Evolutionary conservation across 2,888 invertebrate species (phyloP), one percentile per base, ranked within the genome.

Genomic region (Amphipyra berbera): DNA sequence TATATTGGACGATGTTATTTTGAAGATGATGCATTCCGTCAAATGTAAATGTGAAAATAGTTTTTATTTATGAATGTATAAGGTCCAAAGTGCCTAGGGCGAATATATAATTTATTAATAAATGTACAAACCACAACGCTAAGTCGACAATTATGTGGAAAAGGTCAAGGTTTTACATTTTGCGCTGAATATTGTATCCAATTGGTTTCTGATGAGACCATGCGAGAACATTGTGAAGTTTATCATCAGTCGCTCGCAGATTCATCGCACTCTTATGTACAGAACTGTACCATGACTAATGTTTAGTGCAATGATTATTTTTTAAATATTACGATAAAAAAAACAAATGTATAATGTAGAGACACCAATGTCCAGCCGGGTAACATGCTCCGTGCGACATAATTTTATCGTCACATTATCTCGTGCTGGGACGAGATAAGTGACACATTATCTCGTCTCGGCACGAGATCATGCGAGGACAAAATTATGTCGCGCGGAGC

Each of bases 101-200:
- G 30, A 44, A 61, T 48, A 56, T 68, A 78, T 79, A 68, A 81
- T 84, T 83, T 85, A 83, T 84, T 86, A 86, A 85, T 89, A 90
- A 84, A 83, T 85, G 79, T 82, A 85, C 71, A 84, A 79, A 83
- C 85, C 79, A 79, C 84, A 82, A 82, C 79, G 79, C 80, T 81
- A 82, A 88, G 82, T 84, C 82, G 77, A 86, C 87, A 88, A 88
- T 90, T 83, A 86, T 79, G 78, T 74, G 65, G 79, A 83, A 91
- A 94, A 94, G 91, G 89, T 84, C 93, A 94, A 93, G 93, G 94
- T 87, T 88, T 86, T 71, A 81, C 81, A 82, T 88, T 90, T 91
- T 87, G 87, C 82, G 84, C 79, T 85, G 79, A 87, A 89, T 89
- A 88, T 88, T 89, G 87, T 87, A 82, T 85, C 85, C 85, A 91